Evolutionary conservation across 2,797 vertebrate species (phyloP), one percentile per base, ranked within the genome.

Genomic region (Esox masquinongy): DNA sequence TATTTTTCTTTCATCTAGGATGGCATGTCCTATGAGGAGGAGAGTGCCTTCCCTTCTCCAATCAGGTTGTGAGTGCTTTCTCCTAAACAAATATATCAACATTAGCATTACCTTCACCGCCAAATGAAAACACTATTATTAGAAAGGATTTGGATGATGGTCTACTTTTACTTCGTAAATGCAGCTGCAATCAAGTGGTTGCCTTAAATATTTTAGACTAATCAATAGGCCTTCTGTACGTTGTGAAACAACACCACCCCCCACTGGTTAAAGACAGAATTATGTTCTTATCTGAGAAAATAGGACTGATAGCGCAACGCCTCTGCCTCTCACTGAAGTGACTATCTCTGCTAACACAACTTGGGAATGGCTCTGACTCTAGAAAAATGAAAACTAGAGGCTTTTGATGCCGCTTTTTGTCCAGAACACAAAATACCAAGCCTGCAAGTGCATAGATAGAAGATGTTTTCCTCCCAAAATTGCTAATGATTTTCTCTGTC

Each of bases 11-110:
- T 51, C 12, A 8, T 85, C 8, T 14, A 95, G 94, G 92, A 85
- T 85, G 90, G 91, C 53, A 79, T 90, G 90, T 94, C 92, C 39
- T 92, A 85, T 82, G 92, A 92, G 79, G 93, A 92, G 80, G 92
- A 92, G 77, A 89, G 83, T 4, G 82, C 83, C 70, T 81, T 90
- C 74, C 89, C 88, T 6, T 91, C 91, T 70, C 90, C 92, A 67
- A 16, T 91, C 16, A 85, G 66, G 85, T 77, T 87, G 94, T 95
- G 74, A 95, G 94, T 92, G 56, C 56, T 1, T 36, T 82, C 12
- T 14, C 73, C 17, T 74, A 16, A 29, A 9, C 17, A 36, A 68
- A 68, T 16, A 19, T 0, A 2, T 12, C 2, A 22, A 22, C 2
- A 68, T 36, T 36, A 19, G 66, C 17, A 68, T 36, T n/a, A n/a